A percentile compares a stretch with the other conserved stretches of the same genome.
Conservation (phyloP, 1,140 invertebrate species). For the Sarcophaga peregrina region DNA sequence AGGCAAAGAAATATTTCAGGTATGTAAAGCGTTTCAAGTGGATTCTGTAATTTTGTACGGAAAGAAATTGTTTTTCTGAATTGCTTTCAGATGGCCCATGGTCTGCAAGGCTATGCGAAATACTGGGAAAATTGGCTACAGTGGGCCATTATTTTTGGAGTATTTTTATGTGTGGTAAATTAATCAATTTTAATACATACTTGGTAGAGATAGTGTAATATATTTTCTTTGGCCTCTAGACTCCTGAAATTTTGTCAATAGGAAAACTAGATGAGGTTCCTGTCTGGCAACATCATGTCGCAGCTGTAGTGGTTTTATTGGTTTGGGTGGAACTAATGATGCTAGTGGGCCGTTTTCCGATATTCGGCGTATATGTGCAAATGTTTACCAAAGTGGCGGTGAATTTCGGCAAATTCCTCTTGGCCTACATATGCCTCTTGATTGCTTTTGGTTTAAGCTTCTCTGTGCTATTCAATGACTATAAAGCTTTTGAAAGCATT, state of each 20-base stretch:
- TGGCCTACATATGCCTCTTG: conserved; percentile 82
- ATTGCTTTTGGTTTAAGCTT: conserved; percentile 83
- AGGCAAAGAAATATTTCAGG: conserved; percentile 78
- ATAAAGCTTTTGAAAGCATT: conserved; percentile 75
- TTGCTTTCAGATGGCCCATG: conserved; percentile 72
- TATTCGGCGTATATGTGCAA: conserved; percentile 86
- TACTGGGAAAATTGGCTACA: conserved; percentile 89
- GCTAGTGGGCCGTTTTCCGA: conserved; percentile 84
- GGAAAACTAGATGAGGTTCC: conserved; percentile 57
- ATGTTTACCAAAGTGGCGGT: conserved; percentile 86
- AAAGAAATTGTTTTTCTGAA: neutral
- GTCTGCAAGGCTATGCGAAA: conserved; percentile 76
- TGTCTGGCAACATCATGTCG: conserved; percentile 82
- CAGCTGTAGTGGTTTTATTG: conserved; percentile 80
- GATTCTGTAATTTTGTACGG: neutral
- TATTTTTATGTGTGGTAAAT: conserved; percentile 73
- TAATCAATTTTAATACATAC: conserved; percentile 11
- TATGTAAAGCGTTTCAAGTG: conserved; percentile 31
- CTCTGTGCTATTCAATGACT: conserved; percentile 81
- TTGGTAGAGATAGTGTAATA: neutral
- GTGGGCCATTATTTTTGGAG: conserved; percentile 77
- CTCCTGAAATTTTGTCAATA: conserved; percentile 56
- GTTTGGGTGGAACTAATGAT: conserved; percentile 86
- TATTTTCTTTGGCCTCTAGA: conserved; percentile 46
- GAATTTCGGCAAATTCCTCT: conserved; percentile 85